Conservation (phyloP, 2,888 invertebrate species). For the Thymelicus acteon region DNA sequence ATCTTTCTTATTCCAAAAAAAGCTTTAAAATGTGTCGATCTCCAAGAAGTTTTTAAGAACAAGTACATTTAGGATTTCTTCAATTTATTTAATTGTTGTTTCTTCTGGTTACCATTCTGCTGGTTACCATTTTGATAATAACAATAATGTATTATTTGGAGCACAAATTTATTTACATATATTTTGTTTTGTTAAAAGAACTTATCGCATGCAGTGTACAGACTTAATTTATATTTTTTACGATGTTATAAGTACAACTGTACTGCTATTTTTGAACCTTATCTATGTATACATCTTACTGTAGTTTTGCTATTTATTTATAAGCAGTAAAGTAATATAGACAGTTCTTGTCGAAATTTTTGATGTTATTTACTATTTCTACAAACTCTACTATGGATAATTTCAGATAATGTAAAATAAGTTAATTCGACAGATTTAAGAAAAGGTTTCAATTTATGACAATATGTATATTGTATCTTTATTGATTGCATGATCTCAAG, state of each 20-base stretch:
- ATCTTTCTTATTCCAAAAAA: neutral
- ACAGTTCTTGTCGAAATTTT: constrained; percentile 57
- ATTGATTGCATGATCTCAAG: neutral
- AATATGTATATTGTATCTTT: neutral
- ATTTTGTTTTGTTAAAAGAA: neutral
- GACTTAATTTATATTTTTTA: constrained; percentile 2
- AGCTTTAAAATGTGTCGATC: neutral
- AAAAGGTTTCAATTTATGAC: neutral
- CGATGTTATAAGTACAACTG: constrained; percentile 4
- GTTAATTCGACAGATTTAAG: neutral
- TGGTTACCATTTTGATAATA: neutral
- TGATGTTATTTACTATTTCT: constrained; percentile 57
- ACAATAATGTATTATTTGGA: neutral
- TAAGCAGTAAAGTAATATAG: constrained; percentile 42
- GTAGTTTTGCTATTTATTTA: constrained; percentile 34
- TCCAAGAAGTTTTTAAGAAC: neutral
- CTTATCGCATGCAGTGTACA: neutral
- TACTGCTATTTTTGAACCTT: constrained; percentile 17
- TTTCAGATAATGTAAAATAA: neutral
- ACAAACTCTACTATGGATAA: constrained; percentile 28
- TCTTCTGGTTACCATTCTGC: neutral
- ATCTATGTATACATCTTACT: constrained; percentile 8
- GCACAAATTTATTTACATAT: neutral
- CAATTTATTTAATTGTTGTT: neutral
- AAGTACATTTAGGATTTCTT: constrained; percentile 7